Base-by-base conservation (phyloP, 2,113 vertebrate genomes). In the Sorex araneus region DNA sequence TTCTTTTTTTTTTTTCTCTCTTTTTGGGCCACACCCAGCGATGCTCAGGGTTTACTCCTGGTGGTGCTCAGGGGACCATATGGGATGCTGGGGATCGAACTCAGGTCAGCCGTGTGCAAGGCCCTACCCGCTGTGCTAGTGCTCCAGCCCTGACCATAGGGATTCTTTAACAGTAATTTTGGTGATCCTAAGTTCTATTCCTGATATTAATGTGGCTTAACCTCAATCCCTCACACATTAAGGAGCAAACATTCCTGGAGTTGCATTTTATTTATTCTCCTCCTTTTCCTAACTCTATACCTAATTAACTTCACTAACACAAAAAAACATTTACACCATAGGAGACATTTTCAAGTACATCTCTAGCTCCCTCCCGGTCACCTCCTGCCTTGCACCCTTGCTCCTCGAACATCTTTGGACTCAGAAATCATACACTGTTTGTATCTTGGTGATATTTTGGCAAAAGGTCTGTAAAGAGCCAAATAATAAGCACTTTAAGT, bases 171-270 rank as follows among this genome's bases (percentile, higher is more conserved):
- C 43, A 60, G 78, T 80, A 79, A 28, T 32, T 47, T 75, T 40
- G 67, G 60, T 36, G 23, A 66, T 67, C 8, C 11, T 36, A 34
- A 27, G 7, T 40, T 47, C 64, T n/a, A 18, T 30, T 19, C 8
- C n/a, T 10, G 54, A 73, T 15, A 8, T 1, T 28, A 8, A 15
- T 3, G 10, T 66, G 57, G 21, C 36, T 76, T 50, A 79, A 32
- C 12, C 70, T 50, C 40, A 57, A 87, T 36, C 30, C 1, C 23
- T 63, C 36, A 13, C 18, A 32, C 2, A 30, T 30, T 18, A 11
- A 47, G 16, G 1, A 63, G 12, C 28, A 1, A 1, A 0, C 6
- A 12, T 1, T n/a, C 36, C 40, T 45, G 54, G 10, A 27, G 28
- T 85, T n/a, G 40, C 6, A 54, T 18, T 73, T 30, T 15, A 6